Percentiles rank a stretch among this genome's conserved stretches.
These are phyloP conservation scores for Linhomoeus sp. DNA, from an alignment of 2,888 invertebrate species.

Conservation along the genomic window DNA sequence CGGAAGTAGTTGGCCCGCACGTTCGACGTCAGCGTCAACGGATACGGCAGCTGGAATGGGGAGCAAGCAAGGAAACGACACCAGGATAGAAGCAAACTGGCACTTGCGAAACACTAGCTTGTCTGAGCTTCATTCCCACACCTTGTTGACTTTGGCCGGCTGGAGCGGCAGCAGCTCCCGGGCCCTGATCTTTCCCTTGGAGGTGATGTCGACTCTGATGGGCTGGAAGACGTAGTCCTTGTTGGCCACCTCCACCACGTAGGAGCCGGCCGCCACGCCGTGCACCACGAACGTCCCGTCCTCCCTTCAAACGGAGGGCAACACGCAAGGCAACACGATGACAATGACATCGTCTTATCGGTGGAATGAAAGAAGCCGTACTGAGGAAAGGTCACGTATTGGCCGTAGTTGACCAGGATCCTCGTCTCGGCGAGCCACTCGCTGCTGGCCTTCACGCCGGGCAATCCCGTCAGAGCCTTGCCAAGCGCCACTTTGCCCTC, in stretches of 20 bases:
- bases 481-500: too few species aligned
- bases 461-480: too few species aligned
- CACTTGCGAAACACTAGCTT: background rate
- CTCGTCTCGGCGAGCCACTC: conserved; percentile 15
- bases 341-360: background rate
- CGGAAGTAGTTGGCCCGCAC: conserved; percentile 54
- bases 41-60: conserved; percentile 73
- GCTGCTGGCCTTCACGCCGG: too few species aligned
- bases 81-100: background rate
- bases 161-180: conserved; percentile 82
- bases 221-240: conserved; percentile 82
- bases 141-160: conserved; percentile 26
- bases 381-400: conserved; percentile 12
- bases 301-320: conserved; percentile 37
- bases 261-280: conserved; percentile 64
- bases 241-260: conserved; percentile 72
- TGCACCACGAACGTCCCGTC: conserved; percentile 76
- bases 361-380: background rate
- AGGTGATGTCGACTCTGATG: conserved; percentile 83
- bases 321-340: too few species aligned
- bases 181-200: conserved; percentile 85
- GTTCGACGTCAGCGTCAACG: conserved; percentile 63
- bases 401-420: conserved; percentile 22
- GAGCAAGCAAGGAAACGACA: background rate
- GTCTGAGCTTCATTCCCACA: background rate